A percentile compares a stretch with the other conserved stretches of the same genome.
These are phyloP conservation scores for Boloria selene DNA, from an alignment of 2,888 invertebrate species.

Conservation along the genomic window DNA sequence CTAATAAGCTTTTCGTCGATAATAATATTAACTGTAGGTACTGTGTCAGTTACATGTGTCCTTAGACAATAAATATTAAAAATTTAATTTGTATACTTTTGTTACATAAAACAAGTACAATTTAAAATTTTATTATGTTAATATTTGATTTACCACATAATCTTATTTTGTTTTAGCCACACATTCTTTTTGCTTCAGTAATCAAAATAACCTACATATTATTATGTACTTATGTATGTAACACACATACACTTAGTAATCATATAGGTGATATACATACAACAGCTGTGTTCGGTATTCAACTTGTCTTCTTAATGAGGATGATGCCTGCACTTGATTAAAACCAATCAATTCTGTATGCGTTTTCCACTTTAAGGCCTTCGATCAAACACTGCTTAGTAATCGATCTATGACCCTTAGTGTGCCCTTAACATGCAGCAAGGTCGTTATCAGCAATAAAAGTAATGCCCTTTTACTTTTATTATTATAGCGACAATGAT, in stretches of 20 bases:
- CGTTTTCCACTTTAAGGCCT: constrained; percentile 60
- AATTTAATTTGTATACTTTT: no score
- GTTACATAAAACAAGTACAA: background rate
- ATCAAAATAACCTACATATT: no score
- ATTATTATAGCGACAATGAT: constrained; percentile 62
- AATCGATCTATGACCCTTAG: constrained; percentile 62
- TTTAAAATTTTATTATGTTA: background rate
- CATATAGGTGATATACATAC: no score
- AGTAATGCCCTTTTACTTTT: constrained; percentile 62
- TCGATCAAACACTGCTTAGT: constrained; percentile 50
- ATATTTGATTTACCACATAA: constrained; percentile 8
- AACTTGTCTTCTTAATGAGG: constrained; percentile 30
- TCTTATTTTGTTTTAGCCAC: no score
- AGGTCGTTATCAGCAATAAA: constrained; percentile 59
- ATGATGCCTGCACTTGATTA: constrained; percentile 44
- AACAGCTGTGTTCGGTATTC: background rate
- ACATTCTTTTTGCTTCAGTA: no score
- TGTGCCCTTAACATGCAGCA: constrained; percentile 74
- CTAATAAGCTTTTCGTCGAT: background rate
- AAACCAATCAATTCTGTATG: constrained; percentile 60
- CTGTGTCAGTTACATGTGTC: no score
- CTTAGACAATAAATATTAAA: no score
- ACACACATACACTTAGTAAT: no score
- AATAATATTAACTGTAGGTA: no score
- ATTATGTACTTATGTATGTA: no score